Conservation (phyloP, 2,888 invertebrate genomes). For the Orchestes rusci region DNA sequence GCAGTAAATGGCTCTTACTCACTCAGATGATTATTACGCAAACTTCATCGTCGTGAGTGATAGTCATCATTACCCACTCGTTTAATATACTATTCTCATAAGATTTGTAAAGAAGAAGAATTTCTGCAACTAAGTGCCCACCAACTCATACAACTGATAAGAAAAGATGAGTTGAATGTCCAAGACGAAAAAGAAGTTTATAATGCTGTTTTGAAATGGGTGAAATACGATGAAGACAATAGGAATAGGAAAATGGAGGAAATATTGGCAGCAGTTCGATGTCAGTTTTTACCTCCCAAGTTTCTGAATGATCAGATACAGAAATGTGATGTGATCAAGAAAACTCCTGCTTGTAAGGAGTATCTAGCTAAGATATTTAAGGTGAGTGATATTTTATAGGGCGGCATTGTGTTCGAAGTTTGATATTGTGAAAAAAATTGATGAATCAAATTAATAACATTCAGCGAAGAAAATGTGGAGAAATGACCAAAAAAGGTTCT, state of each 20-base stretch:
- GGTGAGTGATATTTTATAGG: too few relatives aligned
- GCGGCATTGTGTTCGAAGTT: too few relatives aligned
- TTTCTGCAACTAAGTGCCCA: slow-evolving; percentile 75
- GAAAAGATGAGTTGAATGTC: slow-evolving; percentile 86
- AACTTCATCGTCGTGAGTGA: too few relatives aligned
- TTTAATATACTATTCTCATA: too few relatives aligned
- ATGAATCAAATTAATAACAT: too few relatives aligned
- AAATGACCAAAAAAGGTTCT: too few relatives aligned
- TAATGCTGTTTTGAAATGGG: slow-evolving; percentile 89
- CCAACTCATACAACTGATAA: slow-evolving; percentile 74
- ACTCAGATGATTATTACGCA: too few relatives aligned
- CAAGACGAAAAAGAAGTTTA: slow-evolving; percentile 89
- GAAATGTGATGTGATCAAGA: slow-evolving; percentile 79
- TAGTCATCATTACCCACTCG: too few relatives aligned
- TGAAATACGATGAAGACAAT: slow-evolving; percentile 77
- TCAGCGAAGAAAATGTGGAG: too few relatives aligned
- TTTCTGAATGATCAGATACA: slow-evolving; percentile 89
- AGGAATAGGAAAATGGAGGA: slow-evolving; percentile 80
- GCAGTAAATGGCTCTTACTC: too few relatives aligned
- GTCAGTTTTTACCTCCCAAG: slow-evolving; percentile 85
- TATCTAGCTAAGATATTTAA: slow-evolving; percentile 85
- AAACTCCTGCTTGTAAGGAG: slow-evolving; percentile 81
- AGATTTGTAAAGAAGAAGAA: slow-evolving; percentile 89
- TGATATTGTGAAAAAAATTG: too few relatives aligned
- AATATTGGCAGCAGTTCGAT: slow-evolving; percentile 81